Evolutionary conservation across 2,888 invertebrate genomes (phyloP), one percentile per base, ranked within the genome.

Genomic region (Chironomus riparius): DNA sequence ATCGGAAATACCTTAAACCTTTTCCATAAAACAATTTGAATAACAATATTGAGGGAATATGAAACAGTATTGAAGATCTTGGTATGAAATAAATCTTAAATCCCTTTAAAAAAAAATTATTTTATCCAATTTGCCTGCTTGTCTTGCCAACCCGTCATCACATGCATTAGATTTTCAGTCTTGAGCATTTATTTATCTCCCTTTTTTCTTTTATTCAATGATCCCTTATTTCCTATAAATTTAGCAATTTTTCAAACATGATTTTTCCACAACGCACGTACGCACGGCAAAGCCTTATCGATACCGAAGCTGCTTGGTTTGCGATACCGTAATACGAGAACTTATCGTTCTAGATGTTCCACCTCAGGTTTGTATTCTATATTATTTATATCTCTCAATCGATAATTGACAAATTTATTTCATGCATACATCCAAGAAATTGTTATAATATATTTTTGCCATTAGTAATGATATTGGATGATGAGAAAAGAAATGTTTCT

Each of bases 281-380:
- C 82, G 81, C 77, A 84, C 84, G 78, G 82, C 82, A 78, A 82
- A 82, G 79, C 81, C 83, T 77, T 83, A 82, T 79, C 80, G 84
- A 77, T 84, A 84, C 79, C 83, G 83, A 79, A 84, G 82, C 80
- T 84, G 84, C 80, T 81, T 84, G 82, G 84, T 84, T 74, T 84
- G 84, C 81, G 84, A 84, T 79, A 82, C 84, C 77, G 82, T 82
- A 80, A 84, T 84, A 79, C 82, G 84, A 79, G 84, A 84, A 84
- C 83, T 84, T 82, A 84, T 84, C 82, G 84, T 83, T 81, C 81
- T 84, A 80, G 84, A 84, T 80, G 83, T 84, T 81, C 84, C 84
- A 77, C 83, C 83, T 80, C 84, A 84, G 83, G 84, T 84, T 80
- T 82, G 70, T 47, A 76, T 70, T 22, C 7, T 38, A 48, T 38